Evolutionary conservation across 2,888 invertebrate genomes (phyloP).

Genomic region (Syrphus vitripennis): DNA sequence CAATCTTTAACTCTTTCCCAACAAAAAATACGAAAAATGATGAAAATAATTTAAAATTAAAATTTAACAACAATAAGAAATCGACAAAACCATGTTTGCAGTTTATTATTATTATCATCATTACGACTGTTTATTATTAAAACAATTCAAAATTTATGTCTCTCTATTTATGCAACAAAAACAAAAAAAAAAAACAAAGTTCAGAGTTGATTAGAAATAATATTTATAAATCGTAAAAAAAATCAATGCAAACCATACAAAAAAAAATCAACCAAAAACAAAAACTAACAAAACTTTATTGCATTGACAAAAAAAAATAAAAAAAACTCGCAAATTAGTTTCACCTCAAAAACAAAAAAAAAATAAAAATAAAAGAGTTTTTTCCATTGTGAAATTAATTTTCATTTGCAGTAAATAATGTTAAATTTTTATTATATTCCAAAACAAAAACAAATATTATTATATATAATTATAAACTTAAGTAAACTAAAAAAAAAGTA

Average conservation of each 20-base stretch:
- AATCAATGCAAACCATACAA: slow-evolving; percentile 40
- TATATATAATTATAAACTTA: slow-evolving; percentile 55
- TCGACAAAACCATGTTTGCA: slow-evolving; percentile 69
- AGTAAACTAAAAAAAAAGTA: no score
- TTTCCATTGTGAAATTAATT: slow-evolving; percentile 61
- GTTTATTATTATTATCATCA: slow-evolving; percentile 70
- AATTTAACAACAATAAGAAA: slow-evolving; percentile 70
- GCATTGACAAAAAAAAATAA: slow-evolving; percentile 13
- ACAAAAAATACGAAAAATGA: slow-evolving; percentile 64
- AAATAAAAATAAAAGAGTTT: slow-evolving; percentile 8
- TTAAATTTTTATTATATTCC: slow-evolving; percentile 72
- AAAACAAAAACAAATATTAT: slow-evolving; percentile 68
- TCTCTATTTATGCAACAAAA: slow-evolving; percentile 69
- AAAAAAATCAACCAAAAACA: slow-evolving; percentile 61
- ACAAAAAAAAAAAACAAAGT: slow-evolving; percentile 45
- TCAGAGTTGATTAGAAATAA: slow-evolving; percentile 71
- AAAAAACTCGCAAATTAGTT: slow-evolving; percentile 53
- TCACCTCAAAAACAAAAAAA: slow-evolving; percentile 25
- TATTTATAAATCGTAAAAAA: slow-evolving; percentile 60
- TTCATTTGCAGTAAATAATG: slow-evolving; percentile 60
- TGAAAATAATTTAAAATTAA: slow-evolving; percentile 55
- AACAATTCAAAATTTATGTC: slow-evolving; percentile 63
- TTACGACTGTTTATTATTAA: slow-evolving; percentile 69
- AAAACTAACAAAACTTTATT: slow-evolving; percentile 34
- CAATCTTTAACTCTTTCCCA: slow-evolving; percentile 53